These are phyloP conservation scores for Archocentrus centrarchus DNA, from an alignment of 2,113 vertebrate genomes.

Conservation along the genomic window DNA sequence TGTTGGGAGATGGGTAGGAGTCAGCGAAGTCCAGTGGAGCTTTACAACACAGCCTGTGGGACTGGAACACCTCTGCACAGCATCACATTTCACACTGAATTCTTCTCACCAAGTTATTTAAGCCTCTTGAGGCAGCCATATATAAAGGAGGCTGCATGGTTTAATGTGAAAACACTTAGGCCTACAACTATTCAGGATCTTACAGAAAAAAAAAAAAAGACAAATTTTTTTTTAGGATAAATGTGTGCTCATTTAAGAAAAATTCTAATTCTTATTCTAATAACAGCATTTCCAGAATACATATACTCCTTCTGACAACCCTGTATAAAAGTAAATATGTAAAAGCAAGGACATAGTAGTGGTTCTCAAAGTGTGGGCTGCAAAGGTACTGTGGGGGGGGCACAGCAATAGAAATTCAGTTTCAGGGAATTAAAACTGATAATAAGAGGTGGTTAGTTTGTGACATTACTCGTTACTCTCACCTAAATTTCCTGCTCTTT, in stretches of 20 bases:
- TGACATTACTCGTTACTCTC: too few species aligned
- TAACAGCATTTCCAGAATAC: background rate
- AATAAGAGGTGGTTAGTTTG: too few species aligned
- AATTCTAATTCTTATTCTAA: background rate
- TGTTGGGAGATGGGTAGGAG: slow-evolving; percentile 23
- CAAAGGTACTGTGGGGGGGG: too few species aligned
- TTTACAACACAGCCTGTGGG: slow-evolving; percentile 56
- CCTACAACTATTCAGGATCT: background rate
- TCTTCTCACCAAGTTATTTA: slow-evolving; percentile 48
- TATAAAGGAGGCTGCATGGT: slow-evolving; percentile 23
- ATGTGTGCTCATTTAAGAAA: background rate
- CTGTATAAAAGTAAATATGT: background rate
- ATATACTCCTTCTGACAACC: background rate
- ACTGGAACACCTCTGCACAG: slow-evolving; percentile 59
- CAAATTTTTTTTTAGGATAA: background rate
- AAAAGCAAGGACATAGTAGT: background rate
- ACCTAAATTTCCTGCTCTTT: too few species aligned
- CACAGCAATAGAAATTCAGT: too few species aligned
- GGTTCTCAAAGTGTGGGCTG: too few species aligned
- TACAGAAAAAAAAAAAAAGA: background rate
- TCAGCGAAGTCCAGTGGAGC: slow-evolving; percentile 40
- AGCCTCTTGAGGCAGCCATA: slow-evolving; percentile 36
- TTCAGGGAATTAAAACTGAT: too few species aligned
- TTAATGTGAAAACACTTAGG: slow-evolving; percentile 6
- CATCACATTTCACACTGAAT: slow-evolving; percentile 67